Percentiles rank a stretch among this genome's conserved stretches.
Evolutionary conservation across 2,797 vertebrate genomes (phyloP).

Genomic region (Acanthornis magna): DNA sequence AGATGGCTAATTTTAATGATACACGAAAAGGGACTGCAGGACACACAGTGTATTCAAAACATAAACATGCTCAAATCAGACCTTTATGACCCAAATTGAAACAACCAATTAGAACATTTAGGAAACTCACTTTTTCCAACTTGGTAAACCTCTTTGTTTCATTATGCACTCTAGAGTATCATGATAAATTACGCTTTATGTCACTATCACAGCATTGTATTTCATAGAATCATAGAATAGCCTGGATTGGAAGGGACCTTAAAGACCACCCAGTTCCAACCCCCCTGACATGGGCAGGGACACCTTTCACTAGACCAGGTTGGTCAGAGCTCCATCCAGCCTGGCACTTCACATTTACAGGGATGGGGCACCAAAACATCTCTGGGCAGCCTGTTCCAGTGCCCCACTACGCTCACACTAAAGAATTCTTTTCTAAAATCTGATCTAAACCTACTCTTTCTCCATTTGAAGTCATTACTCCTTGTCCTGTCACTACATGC

Average conservation of each 20-base stretch:
- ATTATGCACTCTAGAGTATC: neutral
- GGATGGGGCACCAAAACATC: neutral
- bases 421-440: neutral
- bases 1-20: neutral
- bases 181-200: neutral
- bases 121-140: neutral
- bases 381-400: neutral
- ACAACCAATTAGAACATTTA: neutral
- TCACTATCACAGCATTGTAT: neutral
- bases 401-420: neutral
- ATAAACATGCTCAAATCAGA: neutral
- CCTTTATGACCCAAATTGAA: neutral
- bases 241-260: neutral
- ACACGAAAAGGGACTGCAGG: neutral
- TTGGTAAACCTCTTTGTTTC: neutral
- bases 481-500: neutral
- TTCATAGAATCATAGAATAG: neutral
- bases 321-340: neutral
- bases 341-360: neutral
- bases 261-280: neutral
- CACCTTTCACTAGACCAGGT: neutral
- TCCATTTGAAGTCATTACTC: neutral
- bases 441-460: neutral
- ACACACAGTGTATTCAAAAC: neutral
- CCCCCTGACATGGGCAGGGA: neutral